Percentiles rank a stretch among this genome's conserved stretches.
Conservation (phyloP, 2,888 invertebrate species). For the Leptura quadrifasciata region DNA sequence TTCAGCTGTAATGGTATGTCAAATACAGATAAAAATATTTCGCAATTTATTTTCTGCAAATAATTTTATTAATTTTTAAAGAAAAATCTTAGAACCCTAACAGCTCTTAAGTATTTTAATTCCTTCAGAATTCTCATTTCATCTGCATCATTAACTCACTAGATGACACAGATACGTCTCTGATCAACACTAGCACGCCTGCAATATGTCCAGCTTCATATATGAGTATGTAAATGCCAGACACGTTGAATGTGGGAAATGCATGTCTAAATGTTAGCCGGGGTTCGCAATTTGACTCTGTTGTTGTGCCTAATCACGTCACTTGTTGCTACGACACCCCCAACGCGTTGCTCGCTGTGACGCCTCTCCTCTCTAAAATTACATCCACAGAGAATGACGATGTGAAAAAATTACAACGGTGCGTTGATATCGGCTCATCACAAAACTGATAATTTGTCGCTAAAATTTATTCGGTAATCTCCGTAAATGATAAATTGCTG, state of each 20-base stretch:
- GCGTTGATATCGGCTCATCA: constrained; percentile 42
- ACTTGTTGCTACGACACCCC: constrained; percentile 62
- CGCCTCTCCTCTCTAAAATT: constrained; percentile 17
- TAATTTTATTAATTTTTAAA: too few species aligned
- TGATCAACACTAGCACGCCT: too few species aligned
- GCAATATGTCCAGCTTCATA: constrained; percentile 45
- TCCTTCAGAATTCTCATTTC: too few species aligned
- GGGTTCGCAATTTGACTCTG: constrained; percentile 61
- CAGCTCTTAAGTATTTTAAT: too few species aligned
- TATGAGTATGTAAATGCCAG: constrained; percentile 60
- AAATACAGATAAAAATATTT: too few species aligned
- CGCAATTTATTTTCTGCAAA: too few species aligned
- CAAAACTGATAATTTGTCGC: constrained; percentile 46
- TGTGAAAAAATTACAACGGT: constrained; percentile 36
- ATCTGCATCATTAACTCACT: too few species aligned
- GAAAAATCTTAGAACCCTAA: too few species aligned
- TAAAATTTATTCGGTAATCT: constrained; percentile 43
- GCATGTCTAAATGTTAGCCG: constrained; percentile 53
- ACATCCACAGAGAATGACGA: not conserved
- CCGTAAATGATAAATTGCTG: constrained; percentile 31
- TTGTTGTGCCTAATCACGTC: constrained; percentile 65
- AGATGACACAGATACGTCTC: too few species aligned
- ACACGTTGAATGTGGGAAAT: constrained; percentile 53
- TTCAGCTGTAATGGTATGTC: too few species aligned
- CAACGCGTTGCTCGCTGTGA: constrained; percentile 25